These are phyloP conservation scores for Acronicta aceris DNA, from an alignment of 2,888 invertebrate genomes.

Conservation along the genomic window DNA sequence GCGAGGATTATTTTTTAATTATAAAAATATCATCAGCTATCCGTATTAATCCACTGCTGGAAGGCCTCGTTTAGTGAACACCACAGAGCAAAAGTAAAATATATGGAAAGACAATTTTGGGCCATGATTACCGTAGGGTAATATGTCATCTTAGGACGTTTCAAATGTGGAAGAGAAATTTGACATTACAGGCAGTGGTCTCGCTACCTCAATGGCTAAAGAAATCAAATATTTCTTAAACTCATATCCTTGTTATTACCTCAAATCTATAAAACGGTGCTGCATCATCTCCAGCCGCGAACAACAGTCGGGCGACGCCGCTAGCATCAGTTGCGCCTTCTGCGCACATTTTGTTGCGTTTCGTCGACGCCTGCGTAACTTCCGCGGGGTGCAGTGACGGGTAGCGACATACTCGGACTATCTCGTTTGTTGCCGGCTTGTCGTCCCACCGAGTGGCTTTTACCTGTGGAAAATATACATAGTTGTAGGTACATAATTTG, in stretches of 20 bases:
- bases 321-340: conserved; percentile 68
- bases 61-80: too few relatives aligned
- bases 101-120: too few relatives aligned
- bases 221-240: too few relatives aligned
- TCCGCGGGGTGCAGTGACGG: conserved; percentile 37
- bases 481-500: not conserved
- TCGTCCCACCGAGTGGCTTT: conserved; percentile 84
- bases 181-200: too few relatives aligned
- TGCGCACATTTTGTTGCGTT: conserved; percentile 58
- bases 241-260: conserved; percentile 50
- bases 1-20: too few relatives aligned
- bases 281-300: conserved; percentile 69
- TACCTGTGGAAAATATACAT: conserved; percentile 63
- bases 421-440: conserved; percentile 72
- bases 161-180: too few relatives aligned
- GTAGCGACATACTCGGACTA: conserved; percentile 75
- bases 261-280: conserved; percentile 73
- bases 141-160: too few relatives aligned
- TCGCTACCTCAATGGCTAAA: too few relatives aligned
- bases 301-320: conserved; percentile 75
- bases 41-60: too few relatives aligned
- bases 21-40: too few relatives aligned
- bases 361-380: not conserved
- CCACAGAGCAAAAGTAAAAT: too few relatives aligned
- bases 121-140: too few relatives aligned